Conservation (phyloP, 1,140 invertebrate genomes). For the Neodiprion lecontei region DNA sequence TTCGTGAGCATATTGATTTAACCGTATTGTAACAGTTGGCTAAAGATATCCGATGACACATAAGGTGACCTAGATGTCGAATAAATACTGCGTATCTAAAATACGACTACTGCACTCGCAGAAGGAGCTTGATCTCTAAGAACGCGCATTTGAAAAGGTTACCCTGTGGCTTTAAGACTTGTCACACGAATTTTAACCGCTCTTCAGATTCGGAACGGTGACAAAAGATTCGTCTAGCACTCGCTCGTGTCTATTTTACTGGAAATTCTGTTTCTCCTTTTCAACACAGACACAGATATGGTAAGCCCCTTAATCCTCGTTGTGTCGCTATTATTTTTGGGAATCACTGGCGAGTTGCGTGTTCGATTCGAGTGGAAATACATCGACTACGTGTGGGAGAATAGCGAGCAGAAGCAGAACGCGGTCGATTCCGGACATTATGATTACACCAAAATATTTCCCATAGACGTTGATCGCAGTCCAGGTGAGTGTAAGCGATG, state of each 20-base stretch:
- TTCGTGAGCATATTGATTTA: too few relatives aligned
- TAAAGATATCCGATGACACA: too few relatives aligned
- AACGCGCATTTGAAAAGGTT: too few relatives aligned
- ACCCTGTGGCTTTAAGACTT: too few relatives aligned
- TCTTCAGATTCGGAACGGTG: not conserved
- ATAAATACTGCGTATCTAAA: too few relatives aligned
- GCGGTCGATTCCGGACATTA: conserved; percentile 65
- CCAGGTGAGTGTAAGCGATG: not conserved
- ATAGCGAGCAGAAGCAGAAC: conserved; percentile 25
- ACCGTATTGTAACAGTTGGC: too few relatives aligned
- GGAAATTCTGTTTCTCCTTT: not conserved
- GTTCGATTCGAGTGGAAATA: conserved; percentile 34
- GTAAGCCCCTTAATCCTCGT: not conserved
- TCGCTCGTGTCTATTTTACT: not conserved
- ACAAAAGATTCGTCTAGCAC: not conserved
- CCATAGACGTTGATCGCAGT: conserved; percentile 36
- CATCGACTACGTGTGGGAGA: conserved; percentile 33
- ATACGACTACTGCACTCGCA: too few relatives aligned
- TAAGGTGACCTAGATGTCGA: too few relatives aligned
- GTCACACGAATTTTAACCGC: too few relatives aligned
- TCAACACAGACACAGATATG: not conserved
- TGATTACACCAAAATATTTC: conserved; percentile 33
- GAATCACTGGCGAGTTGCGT: not conserved
- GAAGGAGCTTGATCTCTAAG: too few relatives aligned
- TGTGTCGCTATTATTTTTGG: not conserved